A percentile compares a stretch with the other conserved stretches of the same genome.
These are phyloP conservation scores for Rhagonycha lutea DNA, from an alignment of 2,888 invertebrate species.

Conservation along the genomic window DNA sequence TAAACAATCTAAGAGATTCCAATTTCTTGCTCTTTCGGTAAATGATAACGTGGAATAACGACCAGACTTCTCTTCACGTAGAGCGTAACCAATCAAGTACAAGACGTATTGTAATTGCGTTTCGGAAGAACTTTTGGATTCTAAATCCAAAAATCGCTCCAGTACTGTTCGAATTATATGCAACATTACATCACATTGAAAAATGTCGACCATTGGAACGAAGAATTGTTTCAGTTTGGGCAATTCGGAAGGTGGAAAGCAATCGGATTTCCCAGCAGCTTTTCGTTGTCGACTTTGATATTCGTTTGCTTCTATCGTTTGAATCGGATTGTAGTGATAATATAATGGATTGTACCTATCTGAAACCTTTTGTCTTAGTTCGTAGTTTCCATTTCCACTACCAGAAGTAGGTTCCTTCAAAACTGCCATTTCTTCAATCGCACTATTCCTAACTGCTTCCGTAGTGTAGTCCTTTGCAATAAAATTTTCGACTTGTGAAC, in stretches of 20 bases:
- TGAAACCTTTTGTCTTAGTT: constrained; percentile 81
- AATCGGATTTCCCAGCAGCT: constrained; percentile 75
- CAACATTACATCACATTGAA: constrained; percentile 89
- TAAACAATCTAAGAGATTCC: constrained; percentile 70
- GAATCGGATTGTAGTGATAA: constrained; percentile 95
- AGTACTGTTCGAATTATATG: constrained; percentile 80
- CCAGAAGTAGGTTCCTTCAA: constrained; percentile 79
- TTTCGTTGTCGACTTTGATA: constrained; percentile 84
- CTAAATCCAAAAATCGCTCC: constrained; percentile 71
- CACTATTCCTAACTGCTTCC: constrained; percentile 71
- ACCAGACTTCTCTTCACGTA: constrained; percentile 86
- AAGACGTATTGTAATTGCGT: constrained; percentile 89
- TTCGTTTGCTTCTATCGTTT: constrained; percentile 89
- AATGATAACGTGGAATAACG: constrained; percentile 80
- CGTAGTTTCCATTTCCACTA: constrained; percentile 82
- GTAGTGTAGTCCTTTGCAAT: too few relatives aligned
- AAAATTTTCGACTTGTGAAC: constrained; percentile 68
- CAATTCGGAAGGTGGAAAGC: constrained; percentile 84
- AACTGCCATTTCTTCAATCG: constrained; percentile 85
- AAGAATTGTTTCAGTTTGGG: constrained; percentile 81
- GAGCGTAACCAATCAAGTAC: constrained; percentile 88
- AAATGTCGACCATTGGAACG: constrained; percentile 76
- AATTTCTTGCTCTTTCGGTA: constrained; percentile 75
- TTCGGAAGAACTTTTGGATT: constrained; percentile 83
- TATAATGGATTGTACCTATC: constrained; percentile 94